A percentile compares a stretch with the other conserved stretches of the same genome.
phyloP scores from a whole-genome alignment of 1,140 invertebrate genomes.

The Drosophila malerkotliana region DNA sequence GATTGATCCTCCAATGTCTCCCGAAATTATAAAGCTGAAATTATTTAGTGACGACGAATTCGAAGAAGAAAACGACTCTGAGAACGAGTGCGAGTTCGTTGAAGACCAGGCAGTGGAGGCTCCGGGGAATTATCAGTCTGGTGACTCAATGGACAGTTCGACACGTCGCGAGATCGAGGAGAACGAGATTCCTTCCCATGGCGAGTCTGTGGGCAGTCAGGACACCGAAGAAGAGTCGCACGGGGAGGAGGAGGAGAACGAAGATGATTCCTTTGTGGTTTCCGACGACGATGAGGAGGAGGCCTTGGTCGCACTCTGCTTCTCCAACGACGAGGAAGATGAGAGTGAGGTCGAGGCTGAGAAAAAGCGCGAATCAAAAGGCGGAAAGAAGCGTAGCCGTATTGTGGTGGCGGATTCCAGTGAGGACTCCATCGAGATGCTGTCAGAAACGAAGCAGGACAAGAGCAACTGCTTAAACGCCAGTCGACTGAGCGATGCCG shows the following conservation, averaged over 20 bases:
- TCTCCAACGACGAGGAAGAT: constrained; percentile 39
- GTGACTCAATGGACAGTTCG: constrained; percentile 70
- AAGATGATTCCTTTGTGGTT: constrained; percentile 69
- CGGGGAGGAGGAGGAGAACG: constrained; percentile 26
- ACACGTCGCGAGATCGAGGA: constrained; percentile 58
- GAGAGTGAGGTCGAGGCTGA: not conserved
- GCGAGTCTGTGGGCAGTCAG: constrained; percentile 75
- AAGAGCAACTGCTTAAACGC: constrained; percentile 28
- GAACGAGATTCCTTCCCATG: constrained; percentile 59
- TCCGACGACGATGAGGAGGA: constrained; percentile 48
- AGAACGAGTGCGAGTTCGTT: constrained; percentile 38
- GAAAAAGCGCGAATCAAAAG: not conserved
- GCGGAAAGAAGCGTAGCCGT: constrained; percentile 36
- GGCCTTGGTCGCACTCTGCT: constrained; percentile 34
- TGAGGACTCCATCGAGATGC: constrained; percentile 18
- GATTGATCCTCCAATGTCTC: not conserved
- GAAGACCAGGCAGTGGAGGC: constrained; percentile 53
- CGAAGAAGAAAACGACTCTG: not conserved
- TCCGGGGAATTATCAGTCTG: constrained; percentile 59
- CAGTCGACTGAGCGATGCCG: constrained; percentile 53
- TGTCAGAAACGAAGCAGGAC: not conserved
- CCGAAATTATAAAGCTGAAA: not conserved
- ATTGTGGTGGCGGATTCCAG: constrained; percentile 45
- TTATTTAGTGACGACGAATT: constrained; percentile 7
- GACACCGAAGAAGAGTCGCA: constrained; percentile 53